phyloP scores from a whole-genome alignment of 2,888 invertebrate genomes.

The Limnephilus auricula region DNA sequence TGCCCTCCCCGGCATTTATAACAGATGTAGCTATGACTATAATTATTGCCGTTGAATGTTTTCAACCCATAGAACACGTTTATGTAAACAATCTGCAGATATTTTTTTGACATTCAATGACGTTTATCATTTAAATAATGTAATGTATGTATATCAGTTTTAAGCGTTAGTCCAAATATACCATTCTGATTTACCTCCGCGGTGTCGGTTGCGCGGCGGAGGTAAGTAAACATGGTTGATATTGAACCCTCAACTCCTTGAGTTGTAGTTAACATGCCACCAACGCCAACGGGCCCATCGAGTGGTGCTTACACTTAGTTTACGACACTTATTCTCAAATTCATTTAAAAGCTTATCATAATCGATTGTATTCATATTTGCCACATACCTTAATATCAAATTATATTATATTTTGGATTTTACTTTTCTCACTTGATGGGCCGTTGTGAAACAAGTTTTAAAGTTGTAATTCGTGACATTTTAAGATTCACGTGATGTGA shows the following conservation, averaged over 20 bases:
- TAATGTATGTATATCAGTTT: neutral
- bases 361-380: neutral
- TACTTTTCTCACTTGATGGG: neutral
- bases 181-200: neutral
- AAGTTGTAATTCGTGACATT: slow-evolving; percentile 1
- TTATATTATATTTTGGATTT: neutral
- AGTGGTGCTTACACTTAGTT: neutral
- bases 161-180: neutral
- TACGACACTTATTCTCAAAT: neutral
- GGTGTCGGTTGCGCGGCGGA: neutral
- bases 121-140: neutral
- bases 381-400: slow-evolving; percentile 2
- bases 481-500: neutral
- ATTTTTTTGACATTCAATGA: neutral
- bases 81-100: neutral
- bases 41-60: neutral
- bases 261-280: neutral
- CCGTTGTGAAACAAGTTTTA: neutral
- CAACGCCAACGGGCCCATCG: neutral
- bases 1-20: neutral
- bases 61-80: neutral
- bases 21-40: neutral
- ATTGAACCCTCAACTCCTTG: neutral
- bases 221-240: neutral
- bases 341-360: neutral